These are phyloP conservation scores for Erpornis zantholeuca DNA, from an alignment of 2,113 vertebrate genomes.

Conservation along the genomic window DNA sequence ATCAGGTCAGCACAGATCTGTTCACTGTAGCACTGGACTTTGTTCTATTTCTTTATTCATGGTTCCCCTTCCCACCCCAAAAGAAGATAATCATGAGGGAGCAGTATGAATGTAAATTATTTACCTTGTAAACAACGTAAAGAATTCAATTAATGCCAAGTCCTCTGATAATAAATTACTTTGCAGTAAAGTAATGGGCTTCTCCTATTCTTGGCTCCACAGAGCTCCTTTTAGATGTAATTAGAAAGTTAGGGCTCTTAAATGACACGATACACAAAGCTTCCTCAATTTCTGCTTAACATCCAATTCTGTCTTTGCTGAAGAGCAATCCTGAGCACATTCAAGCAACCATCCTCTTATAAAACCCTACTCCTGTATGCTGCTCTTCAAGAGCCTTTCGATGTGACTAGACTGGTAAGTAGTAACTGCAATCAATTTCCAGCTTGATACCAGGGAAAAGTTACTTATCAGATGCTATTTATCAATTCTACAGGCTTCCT, in stretches of 20 bases:
- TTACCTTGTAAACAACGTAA: not conserved
- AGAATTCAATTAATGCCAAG: not conserved
- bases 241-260: not conserved
- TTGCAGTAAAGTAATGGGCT: not conserved
- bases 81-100: not conserved
- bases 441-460: constrained; percentile 38
- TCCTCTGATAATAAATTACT: not conserved
- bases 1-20: not conserved
- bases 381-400: constrained; percentile 20
- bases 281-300: not conserved
- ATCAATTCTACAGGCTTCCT: constrained; percentile 18
- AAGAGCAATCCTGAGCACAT: constrained; percentile 19
- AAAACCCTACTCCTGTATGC: not conserved
- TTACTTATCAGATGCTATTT: constrained; percentile 53
- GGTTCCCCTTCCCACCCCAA: not conserved
- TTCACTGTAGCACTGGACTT: not conserved
- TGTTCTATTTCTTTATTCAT: not conserved
- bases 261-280: not conserved
- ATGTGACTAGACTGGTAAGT: constrained; percentile 60
- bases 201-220: not conserved
- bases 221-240: not conserved
- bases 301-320: not conserved
- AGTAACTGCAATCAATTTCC: constrained; percentile 58
- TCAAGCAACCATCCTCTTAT: not conserved
- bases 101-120: not conserved